A percentile compares a stretch with the other conserved stretches of the same genome.
phyloP scores from a whole-genome alignment of 2,797 vertebrate species.

The Ptychobarbus kaznakovi region DNA sequence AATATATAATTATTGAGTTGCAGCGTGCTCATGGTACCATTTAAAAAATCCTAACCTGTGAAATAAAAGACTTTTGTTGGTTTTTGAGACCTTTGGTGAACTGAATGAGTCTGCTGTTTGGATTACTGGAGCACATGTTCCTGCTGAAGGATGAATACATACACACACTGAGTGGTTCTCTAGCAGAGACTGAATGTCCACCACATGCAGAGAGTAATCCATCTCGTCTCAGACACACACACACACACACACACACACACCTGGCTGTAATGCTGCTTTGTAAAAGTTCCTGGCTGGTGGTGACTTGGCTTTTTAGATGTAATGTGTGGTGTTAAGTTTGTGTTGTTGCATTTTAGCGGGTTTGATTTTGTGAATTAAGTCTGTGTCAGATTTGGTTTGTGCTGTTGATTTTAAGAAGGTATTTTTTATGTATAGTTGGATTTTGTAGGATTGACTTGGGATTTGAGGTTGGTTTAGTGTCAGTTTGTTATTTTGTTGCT shows the following conservation, averaged over 20 bases:
- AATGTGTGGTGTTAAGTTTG: not conserved
- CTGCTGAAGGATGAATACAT: not conserved
- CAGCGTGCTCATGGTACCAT: not conserved
- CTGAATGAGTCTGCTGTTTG: constrained; percentile 37
- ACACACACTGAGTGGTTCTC: constrained; percentile 35
- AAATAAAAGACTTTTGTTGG: constrained; percentile 17
- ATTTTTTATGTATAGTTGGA: not conserved
- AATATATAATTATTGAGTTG: not conserved
- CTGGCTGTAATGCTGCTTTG: constrained; percentile 52
- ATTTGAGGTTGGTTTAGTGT: not conserved
- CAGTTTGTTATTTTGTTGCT: not conserved
- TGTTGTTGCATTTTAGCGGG: not conserved
- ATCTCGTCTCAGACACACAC: constrained; percentile 15
- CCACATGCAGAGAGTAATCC: constrained; percentile 55
- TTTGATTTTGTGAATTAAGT: not conserved
- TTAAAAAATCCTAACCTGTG: constrained; percentile 10
- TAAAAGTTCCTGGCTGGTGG: constrained; percentile 36
- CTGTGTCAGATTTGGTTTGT: not conserved
- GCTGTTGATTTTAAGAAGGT: not conserved
- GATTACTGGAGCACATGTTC: constrained; percentile 39
- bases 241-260: constrained; percentile 43
- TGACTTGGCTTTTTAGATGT: constrained; percentile 37
- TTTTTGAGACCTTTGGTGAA: constrained; percentile 25
- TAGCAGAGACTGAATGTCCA: constrained; percentile 48
- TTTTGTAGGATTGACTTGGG: not conserved